Evolutionary conservation across 1,140 invertebrate species (phyloP), one percentile per base, ranked within the genome.

Genomic region (Drosophila albomicans): DNA sequence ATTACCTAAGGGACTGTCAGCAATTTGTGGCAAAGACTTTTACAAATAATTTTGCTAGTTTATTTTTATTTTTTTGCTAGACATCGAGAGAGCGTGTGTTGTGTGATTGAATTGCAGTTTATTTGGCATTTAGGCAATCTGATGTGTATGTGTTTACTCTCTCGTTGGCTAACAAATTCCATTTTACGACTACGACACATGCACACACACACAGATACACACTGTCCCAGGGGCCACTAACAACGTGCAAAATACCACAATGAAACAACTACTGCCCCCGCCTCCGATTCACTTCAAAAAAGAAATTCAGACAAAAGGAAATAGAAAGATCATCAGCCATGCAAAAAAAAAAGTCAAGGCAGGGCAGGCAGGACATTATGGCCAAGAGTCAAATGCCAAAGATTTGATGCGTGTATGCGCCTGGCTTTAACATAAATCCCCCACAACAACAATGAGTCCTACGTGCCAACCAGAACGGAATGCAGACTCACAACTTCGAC

Each of bases 61-160:
- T 30, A 8, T n/a, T 51, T 66, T 43, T 32, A 51, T 20, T 2
- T 59, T 20, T 43, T 45, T 30, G 16, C 35, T 58, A 52, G 16
- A 28, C 30, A 41, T 8, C 25, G 6, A n/a, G 48, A 38, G 13
- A 25, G 20, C 20, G 20, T 25, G 20, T 59, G 8, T 59, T 63
- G 48, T 20, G 11, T 66, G 49, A 86, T 88, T 88, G 84, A 82
- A 82, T 88, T 82, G 80, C 80, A 78, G 46, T 78, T 88, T 74
- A 74, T 54, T 52, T 63, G 70, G 63, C 81, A 70, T 56, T 82
- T 66, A 63, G 63, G 59, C 63, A 79, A 72, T 79, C 43, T 30
- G 45, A 56, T n/a, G 28, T 25, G 35, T 54, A 70, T 62, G 11
- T 45, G 45, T 59, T 56, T 56, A 15, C 4, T 8, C 54, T 52